A percentile compares a stretch with the other conserved stretches of the same genome.
phyloP scores from a whole-genome alignment of 1,140 invertebrate genomes.

The Metopolophium dirhodum region DNA sequence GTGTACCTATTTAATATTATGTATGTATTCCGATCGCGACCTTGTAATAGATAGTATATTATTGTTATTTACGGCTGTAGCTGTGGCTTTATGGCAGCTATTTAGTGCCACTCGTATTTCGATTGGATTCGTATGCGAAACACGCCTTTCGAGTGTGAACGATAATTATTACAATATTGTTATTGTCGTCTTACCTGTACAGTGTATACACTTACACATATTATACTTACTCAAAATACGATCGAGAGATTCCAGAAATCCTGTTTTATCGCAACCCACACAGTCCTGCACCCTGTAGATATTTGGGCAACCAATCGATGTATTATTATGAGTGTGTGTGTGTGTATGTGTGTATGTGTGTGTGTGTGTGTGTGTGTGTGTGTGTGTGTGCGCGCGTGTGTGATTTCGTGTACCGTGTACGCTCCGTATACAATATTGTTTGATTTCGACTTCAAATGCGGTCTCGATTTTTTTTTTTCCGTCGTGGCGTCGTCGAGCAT shows the following conservation, averaged over 20 bases:
- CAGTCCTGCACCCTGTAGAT: neutral
- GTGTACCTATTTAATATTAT: neutral
- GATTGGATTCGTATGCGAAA: neutral
- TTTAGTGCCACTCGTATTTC: neutral
- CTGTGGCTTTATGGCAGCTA: neutral
- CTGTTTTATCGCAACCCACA: neutral
- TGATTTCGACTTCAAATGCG: neutral
- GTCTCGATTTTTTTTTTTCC: neutral
- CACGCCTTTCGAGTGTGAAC: neutral
- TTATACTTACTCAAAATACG: too few relatives aligned
- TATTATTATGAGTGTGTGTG: neutral
- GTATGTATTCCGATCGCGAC: constrained; percentile 26
- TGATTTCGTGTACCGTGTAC: neutral
- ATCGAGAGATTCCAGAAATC: neutral
- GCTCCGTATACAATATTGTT: neutral
- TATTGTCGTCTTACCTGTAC: neutral
- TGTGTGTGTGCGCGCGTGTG: too few relatives aligned
- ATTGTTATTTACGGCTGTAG: neutral
- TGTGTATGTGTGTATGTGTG: too few relatives aligned
- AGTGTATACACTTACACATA: neutral
- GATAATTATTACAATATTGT: constrained; percentile 15
- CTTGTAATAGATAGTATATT: constrained; percentile 41
- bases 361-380: too few relatives aligned
- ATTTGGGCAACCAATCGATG: neutral
- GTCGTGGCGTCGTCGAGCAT: neutral